Percentiles rank a stretch among this genome's conserved stretches.
Evolutionary conservation across 2,113 vertebrate genomes (phyloP).

Genomic region (Clarias macrocephalus): DNA sequence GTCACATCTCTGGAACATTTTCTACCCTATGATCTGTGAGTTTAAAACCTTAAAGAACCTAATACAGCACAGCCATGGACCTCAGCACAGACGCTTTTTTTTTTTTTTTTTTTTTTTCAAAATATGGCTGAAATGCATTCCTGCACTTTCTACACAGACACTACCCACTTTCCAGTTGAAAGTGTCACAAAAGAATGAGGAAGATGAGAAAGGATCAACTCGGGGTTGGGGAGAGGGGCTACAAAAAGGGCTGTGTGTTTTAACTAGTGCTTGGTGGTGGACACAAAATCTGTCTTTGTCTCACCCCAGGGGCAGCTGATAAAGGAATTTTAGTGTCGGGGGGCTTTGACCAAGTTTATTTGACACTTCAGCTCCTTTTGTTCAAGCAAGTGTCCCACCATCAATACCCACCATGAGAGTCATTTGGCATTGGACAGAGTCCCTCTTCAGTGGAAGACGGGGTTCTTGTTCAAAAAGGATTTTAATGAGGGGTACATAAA

Average conservation of each 20-base stretch:
- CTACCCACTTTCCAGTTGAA: slow-evolving; percentile 7
- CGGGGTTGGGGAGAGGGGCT: slow-evolving; percentile 42
- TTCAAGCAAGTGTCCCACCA: slow-evolving; percentile 84
- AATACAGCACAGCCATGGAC: neutral
- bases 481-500: slow-evolving; percentile 76
- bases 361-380: slow-evolving; percentile 91
- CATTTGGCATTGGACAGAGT: slow-evolving; percentile 90
- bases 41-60: neutral
- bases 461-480: slow-evolving; percentile 88
- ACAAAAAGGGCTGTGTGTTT: slow-evolving; percentile 67
- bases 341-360: slow-evolving; percentile 86
- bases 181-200: slow-evolving; percentile 49
- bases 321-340: slow-evolving; percentile 84
- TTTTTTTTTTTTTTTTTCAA: too few species aligned
- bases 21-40: slow-evolving; percentile 25
- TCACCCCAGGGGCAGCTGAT: slow-evolving; percentile 80
- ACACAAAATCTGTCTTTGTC: slow-evolving; percentile 88
- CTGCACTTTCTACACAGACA: neutral
- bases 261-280: slow-evolving; percentile 76
- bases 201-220: slow-evolving; percentile 63
- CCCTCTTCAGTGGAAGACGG: slow-evolving; percentile 95
- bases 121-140: neutral
- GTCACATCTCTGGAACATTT: slow-evolving; percentile 33
- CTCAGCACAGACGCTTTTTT: neutral
- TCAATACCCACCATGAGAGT: slow-evolving; percentile 92